Conservation (phyloP, 1,140 invertebrate species). For the Drosophila simulans region DNA sequence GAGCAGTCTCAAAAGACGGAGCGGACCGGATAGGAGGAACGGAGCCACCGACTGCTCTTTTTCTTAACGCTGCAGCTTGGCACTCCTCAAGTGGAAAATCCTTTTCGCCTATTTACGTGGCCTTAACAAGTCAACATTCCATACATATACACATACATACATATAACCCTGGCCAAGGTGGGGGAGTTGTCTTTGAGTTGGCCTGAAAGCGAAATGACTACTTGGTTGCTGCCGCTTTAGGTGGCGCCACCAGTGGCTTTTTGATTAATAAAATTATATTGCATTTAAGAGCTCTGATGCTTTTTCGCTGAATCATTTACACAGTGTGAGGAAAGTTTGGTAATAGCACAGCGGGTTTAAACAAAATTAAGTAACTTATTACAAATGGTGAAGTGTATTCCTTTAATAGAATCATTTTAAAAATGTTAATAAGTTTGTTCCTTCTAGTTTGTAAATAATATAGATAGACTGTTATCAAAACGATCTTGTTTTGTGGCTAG, state of each 20-base stretch:
- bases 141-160: background rate
- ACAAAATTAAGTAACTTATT: no score
- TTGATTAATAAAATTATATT: slow-evolving; percentile 8
- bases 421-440: no score
- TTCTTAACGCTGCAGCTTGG: slow-evolving; percentile 51
- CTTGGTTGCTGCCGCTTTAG: slow-evolving; percentile 2
- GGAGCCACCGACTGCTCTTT: slow-evolving; percentile 16
- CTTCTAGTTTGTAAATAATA: no score
- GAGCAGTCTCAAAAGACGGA: slow-evolving; percentile 48
- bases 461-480: background rate
- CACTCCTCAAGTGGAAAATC: slow-evolving; percentile 80
- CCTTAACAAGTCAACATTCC: slow-evolving; percentile 75
- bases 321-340: no score
- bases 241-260: background rate
- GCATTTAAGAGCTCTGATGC: background rate
- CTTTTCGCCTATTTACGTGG: slow-evolving; percentile 80
- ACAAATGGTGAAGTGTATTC: no score
- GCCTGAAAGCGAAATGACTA: slow-evolving; percentile 21
- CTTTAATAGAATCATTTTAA: no score
- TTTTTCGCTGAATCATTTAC: no score
- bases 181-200: slow-evolving; percentile 36
- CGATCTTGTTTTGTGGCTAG: background rate
- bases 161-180: background rate
- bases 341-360: no score
- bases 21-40: no score